These are phyloP conservation scores for Melieria crassipennis DNA, from an alignment of 2,888 invertebrate species.

Conservation along the genomic window DNA sequence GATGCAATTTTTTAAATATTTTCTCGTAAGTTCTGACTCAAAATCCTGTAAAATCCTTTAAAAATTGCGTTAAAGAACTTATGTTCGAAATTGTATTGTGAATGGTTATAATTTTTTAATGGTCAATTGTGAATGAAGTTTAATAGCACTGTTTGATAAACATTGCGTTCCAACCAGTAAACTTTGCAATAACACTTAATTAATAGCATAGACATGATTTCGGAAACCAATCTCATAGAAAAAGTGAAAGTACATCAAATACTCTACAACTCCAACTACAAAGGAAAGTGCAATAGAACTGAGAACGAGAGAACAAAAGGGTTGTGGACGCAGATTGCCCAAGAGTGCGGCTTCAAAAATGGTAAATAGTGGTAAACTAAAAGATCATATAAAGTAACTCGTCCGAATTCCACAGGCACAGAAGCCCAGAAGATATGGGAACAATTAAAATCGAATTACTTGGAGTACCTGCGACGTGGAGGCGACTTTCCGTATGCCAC, in stretches of 20 bases:
- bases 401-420: not conserved
- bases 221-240: slow-evolving; percentile 13
- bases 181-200: too few relatives aligned
- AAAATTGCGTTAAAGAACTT: too few relatives aligned
- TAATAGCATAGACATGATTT: not conserved
- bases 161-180: too few relatives aligned
- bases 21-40: too few relatives aligned
- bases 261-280: slow-evolving; percentile 12
- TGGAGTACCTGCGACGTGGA: slow-evolving; percentile 39
- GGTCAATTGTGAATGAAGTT: too few relatives aligned
- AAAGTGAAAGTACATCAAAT: slow-evolving; percentile 12
- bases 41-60: too few relatives aligned
- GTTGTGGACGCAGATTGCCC: slow-evolving; percentile 14
- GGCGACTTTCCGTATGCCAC: slow-evolving; percentile 36
- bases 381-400: not conserved
- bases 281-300: not conserved
- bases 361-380: slow-evolving; percentile 2
- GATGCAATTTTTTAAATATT: too few relatives aligned
- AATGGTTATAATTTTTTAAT: not conserved
- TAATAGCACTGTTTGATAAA: too few relatives aligned
- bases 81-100: not conserved
- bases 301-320: not conserved
- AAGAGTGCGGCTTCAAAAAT: slow-evolving; percentile 8
- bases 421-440: slow-evolving; percentile 41
- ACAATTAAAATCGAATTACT: slow-evolving; percentile 37